Evolutionary conservation across 1,140 invertebrate species (phyloP), one percentile per base, ranked within the genome.

Genomic region (Elymnias hypermnestra): DNA sequence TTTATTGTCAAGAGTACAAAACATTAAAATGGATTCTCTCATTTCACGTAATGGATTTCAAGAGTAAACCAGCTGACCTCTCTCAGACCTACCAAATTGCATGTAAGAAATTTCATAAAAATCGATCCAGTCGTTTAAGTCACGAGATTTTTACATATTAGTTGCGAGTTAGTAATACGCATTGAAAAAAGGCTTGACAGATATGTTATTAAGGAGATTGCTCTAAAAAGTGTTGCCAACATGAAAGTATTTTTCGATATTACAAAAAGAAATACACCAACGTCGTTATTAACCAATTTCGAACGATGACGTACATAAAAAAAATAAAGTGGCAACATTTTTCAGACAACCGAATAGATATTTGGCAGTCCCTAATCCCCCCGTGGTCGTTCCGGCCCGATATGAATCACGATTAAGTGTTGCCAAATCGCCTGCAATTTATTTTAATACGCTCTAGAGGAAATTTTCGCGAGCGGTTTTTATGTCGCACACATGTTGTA

Each of bases 361-460:
- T 75, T 79, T 79, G 76, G 75, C 74, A 72, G 65, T 62, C 62
- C 61, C 70, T 72, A 72, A 81, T 75, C 69, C 65, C 72, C 64
- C 64, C 63, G 65, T 63, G 75, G 61, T 68, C 66, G 64, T 60
- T 70, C 68, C 72, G 66, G 69, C 67, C 67, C 65, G 63, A 78
- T 77, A 83, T 84, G 78, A 84, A 83, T 84, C 81, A 83, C 76
- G 73, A 77, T 83, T 81, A 83, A 84, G 78, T 84, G 81, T 77
- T 79, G 81, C 81, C 81, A 85, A 85, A 85, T 83, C 71, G 82
- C 63, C 77, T 58, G 82, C 82, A 85, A 83, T 85, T 83, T 85
- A 83, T 85, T 85, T 85, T 83, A 85, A 85, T 85, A 82, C 69
- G 78, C 75, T 82, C 68, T 62, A 64, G 74, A 81, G 82, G 67